Conservation (phyloP, 2,113 vertebrate genomes). For the Nerophis ophidion region DNA sequence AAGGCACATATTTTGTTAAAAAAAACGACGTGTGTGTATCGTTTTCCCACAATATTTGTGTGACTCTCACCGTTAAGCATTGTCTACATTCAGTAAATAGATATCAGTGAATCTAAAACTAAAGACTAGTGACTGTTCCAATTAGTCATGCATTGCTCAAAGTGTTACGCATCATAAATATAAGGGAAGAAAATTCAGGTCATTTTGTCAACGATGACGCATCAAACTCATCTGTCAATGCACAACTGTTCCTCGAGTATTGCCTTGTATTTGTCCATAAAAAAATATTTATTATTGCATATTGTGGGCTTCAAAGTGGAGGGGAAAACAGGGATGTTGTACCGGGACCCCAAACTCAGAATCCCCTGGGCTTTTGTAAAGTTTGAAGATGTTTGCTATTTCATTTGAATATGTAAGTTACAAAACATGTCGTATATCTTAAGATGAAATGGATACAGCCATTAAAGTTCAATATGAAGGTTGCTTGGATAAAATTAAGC, state of each 20-base stretch:
- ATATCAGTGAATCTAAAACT: conserved; percentile 3
- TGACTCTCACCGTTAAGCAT: conserved; percentile 1
- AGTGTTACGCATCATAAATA: conserved; percentile 18
- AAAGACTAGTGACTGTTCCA: conserved; percentile 1
- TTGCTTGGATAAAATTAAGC: too few species aligned
- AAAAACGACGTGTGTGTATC: conserved; percentile 6
- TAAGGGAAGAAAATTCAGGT: conserved; percentile 43
- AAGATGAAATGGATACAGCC: too few species aligned
- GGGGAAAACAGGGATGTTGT: too few species aligned
- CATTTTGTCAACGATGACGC: conserved; percentile 42
- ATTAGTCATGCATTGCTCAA: conserved; percentile 20
- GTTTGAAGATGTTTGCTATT: too few species aligned
- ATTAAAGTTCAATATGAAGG: too few species aligned
- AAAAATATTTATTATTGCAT: too few species aligned
- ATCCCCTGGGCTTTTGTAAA: too few species aligned
- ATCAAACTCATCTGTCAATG: conserved; percentile 16
- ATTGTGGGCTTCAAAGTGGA: too few species aligned
- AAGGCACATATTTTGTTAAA: conserved; percentile 5
- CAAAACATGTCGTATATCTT: too few species aligned
- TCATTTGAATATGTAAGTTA: too few species aligned
- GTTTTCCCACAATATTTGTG: conserved; percentile 2
- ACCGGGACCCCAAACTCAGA: too few species aligned
- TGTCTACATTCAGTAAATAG: background rate
- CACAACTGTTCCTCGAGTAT: background rate
- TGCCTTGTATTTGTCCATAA: background rate